phyloP scores from a whole-genome alignment of 2,797 vertebrate species.

The Enteromius thamalakanensis region DNA sequence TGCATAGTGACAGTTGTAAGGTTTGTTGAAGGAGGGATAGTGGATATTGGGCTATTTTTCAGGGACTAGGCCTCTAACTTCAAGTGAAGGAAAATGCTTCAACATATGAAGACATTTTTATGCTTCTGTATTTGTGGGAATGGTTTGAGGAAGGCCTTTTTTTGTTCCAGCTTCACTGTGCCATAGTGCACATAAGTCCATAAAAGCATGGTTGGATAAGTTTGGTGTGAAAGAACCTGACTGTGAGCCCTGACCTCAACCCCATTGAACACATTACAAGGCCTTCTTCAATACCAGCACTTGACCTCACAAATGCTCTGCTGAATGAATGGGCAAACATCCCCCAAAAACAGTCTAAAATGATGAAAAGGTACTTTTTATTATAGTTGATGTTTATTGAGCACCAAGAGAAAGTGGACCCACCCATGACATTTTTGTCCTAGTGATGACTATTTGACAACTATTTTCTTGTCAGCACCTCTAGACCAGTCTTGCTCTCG shows the following conservation, averaged over 20 bases:
- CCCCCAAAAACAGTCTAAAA: not conserved
- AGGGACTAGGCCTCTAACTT: not conserved
- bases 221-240: not conserved
- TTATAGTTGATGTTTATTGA: not conserved
- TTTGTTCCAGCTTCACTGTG: not conserved
- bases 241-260: not conserved
- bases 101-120: not conserved
- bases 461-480: not conserved
- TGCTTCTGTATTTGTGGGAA: not conserved
- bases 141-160: not conserved
- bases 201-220: not conserved
- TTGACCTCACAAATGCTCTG: not conserved
- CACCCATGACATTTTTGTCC: not conserved
- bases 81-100: not conserved
- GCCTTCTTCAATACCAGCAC: not conserved
- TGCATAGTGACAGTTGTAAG: not conserved
- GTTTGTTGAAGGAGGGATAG: not conserved
- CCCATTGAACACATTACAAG: not conserved
- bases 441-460: not conserved
- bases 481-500: slow-evolving; percentile 12
- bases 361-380: not conserved
- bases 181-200: not conserved
- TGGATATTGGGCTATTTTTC: not conserved
- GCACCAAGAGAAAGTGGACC: not conserved
- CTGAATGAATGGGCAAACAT: not conserved